A percentile compares a stretch with the other conserved stretches of the same genome.
These are phyloP conservation scores for Lerista edwardsae DNA, from an alignment of 2,797 vertebrate species.

Conservation along the genomic window DNA sequence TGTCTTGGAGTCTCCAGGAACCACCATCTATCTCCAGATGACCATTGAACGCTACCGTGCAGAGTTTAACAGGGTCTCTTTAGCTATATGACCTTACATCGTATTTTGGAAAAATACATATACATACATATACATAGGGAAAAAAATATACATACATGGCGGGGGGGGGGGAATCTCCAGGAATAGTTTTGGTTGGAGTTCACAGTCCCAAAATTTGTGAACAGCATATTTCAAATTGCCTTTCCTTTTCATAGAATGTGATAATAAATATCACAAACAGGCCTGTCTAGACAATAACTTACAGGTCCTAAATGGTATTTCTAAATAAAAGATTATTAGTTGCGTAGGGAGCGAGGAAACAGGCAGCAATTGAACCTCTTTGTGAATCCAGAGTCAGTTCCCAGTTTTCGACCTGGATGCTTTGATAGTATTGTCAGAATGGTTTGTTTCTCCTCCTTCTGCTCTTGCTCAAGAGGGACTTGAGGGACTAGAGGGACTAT, in stretches of 20 bases:
- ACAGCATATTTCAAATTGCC: slow-evolving; percentile 7
- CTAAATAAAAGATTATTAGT: slow-evolving; percentile 9
- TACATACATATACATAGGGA: no score
- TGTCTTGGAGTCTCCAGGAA: no score
- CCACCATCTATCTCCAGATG: no score
- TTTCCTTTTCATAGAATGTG: slow-evolving; percentile 17
- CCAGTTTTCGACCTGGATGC: accelerated
- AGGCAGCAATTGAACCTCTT: background rate
- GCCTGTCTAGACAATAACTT: background rate
- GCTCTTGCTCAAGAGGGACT: background rate
- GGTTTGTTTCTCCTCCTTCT: background rate
- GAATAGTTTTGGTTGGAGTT: no score
- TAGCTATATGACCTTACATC: no score
- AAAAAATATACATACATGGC: no score
- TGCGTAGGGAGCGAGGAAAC: background rate
- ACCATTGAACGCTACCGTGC: no score
- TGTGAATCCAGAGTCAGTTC: background rate
- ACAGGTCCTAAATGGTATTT: background rate
- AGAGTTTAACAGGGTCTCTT: no score
- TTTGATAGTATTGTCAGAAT: accelerated
- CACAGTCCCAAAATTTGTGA: slow-evolving; percentile 22
- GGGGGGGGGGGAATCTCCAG: no score
- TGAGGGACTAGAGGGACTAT: background rate
- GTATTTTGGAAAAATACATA: no score
- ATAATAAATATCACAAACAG: background rate